Conservation (phyloP, 1,140 invertebrate species). For the Diorhabda sublineata region DNA sequence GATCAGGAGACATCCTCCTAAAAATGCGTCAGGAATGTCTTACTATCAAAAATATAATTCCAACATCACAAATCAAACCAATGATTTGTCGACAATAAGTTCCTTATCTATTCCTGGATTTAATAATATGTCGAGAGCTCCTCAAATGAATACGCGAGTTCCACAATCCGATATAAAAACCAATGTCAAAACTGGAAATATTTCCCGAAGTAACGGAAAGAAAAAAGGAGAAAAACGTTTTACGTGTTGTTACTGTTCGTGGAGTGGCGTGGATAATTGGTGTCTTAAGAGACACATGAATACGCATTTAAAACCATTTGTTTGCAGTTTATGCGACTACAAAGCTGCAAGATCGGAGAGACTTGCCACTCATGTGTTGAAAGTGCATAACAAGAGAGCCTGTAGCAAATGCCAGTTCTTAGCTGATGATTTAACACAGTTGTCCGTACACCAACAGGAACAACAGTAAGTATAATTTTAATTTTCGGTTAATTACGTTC, state of each 20-base stretch:
- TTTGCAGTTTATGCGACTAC: slow-evolving; percentile 84
- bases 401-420: slow-evolving; percentile 83
- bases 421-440: slow-evolving; percentile 72
- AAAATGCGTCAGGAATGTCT: slow-evolving; percentile 50
- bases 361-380: slow-evolving; percentile 80
- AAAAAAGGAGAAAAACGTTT: slow-evolving; percentile 54
- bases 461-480: slow-evolving; percentile 54
- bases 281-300: slow-evolving; percentile 86
- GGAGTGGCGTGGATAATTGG: slow-evolving; percentile 92
- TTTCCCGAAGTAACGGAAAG: slow-evolving; percentile 36
- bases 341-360: slow-evolving; percentile 84
- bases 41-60: slow-evolving; percentile 48
- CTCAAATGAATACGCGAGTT: slow-evolving; percentile 15
- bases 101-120: slow-evolving; percentile 43
- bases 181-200: slow-evolving; percentile 31
- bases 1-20: slow-evolving; percentile 60
- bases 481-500: not conserved
- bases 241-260: slow-evolving; percentile 81
- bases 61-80: slow-evolving; percentile 29
- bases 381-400: slow-evolving; percentile 85
- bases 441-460: slow-evolving; percentile 71
- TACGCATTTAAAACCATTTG: slow-evolving; percentile 86
- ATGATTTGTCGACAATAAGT: slow-evolving; percentile 37
- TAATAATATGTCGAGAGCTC: slow-evolving; percentile 36
- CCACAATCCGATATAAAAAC: slow-evolving; percentile 33